These are phyloP conservation scores for Sternotherus odoratus DNA, from an alignment of 2,797 vertebrate genomes.

Conservation along the genomic window DNA sequence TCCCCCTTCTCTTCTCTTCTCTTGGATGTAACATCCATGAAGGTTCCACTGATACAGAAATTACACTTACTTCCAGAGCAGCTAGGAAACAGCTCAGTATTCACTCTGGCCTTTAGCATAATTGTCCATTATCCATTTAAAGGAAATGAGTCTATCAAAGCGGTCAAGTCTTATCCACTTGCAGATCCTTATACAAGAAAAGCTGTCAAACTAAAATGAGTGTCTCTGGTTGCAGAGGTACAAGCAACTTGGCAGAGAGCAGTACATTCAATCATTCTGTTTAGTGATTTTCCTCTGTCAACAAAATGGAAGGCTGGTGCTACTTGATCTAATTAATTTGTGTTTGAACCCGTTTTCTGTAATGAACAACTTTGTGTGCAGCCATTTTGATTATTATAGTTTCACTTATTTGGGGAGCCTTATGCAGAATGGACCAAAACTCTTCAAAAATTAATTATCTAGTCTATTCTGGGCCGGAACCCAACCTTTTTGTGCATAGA, in stretches of 20 bases:
- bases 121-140: not conserved
- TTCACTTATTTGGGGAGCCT: not conserved
- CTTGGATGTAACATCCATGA: not conserved
- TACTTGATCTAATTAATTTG: not conserved
- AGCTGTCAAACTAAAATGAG: not conserved
- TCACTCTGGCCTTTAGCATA: not conserved
- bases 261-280: not conserved
- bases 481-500: not conserved
- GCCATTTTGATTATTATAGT: constrained; percentile 45
- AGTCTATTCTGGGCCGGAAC: not conserved
- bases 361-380: constrained; percentile 5
- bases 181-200: not conserved
- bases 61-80: not conserved
- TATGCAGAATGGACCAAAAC: constrained; percentile 33
- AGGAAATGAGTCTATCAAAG: not conserved
- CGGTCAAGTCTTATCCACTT: not conserved
- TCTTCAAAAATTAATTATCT: not conserved
- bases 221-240: not conserved
- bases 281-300: not conserved
- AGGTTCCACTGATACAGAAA: not conserved
- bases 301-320: not conserved
- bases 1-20: not conserved
- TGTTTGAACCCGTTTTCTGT: not conserved
- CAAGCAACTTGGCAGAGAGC: constrained; percentile 42
- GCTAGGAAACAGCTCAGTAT: not conserved